Percentiles rank a stretch among this genome's conserved stretches.
These are phyloP conservation scores for Ceriagrion tenellum DNA, from an alignment of 2,888 invertebrate species.

Conservation along the genomic window DNA sequence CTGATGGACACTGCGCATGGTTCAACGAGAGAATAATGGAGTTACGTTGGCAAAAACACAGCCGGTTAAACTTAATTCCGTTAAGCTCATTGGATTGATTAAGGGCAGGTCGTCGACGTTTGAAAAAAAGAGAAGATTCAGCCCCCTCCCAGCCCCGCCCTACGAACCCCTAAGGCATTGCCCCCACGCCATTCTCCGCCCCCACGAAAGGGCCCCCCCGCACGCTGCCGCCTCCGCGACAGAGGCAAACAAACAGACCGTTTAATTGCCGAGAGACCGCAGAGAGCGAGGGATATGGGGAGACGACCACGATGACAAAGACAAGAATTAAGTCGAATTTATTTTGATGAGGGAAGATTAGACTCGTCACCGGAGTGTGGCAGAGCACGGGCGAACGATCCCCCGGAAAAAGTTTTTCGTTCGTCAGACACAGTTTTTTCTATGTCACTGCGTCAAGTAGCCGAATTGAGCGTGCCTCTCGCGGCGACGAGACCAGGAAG, in stretches of 20 bases:
- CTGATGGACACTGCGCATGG: neutral
- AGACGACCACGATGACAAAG: neutral
- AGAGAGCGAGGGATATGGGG: neutral
- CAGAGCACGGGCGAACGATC: neutral
- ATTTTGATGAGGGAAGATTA: slow-evolving; percentile 49
- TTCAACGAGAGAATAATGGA: neutral
- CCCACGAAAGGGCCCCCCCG: neutral
- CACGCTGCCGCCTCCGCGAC: neutral
- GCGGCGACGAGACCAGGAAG: neutral
- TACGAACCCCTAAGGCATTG: too few relatives aligned
- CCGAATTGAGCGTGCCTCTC: neutral
- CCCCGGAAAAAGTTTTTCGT: neutral
- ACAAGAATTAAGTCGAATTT: slow-evolving; percentile 51
- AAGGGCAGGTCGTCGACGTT: neutral
- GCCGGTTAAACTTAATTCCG: neutral
- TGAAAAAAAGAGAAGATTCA: neutral
- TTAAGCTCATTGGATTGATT: slow-evolving; percentile 29
- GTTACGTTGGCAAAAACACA: neutral
- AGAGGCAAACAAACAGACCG: neutral
- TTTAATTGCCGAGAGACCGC: slow-evolving; percentile 4
- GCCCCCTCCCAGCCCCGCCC: too few relatives aligned
- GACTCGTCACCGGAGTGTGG: slow-evolving; percentile 43
- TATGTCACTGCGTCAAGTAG: neutral
- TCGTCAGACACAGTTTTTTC: neutral
- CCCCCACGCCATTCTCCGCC: neutral